Conservation (phyloP, 2,113 vertebrate genomes). For the Budorcas taxicolor region DNA sequence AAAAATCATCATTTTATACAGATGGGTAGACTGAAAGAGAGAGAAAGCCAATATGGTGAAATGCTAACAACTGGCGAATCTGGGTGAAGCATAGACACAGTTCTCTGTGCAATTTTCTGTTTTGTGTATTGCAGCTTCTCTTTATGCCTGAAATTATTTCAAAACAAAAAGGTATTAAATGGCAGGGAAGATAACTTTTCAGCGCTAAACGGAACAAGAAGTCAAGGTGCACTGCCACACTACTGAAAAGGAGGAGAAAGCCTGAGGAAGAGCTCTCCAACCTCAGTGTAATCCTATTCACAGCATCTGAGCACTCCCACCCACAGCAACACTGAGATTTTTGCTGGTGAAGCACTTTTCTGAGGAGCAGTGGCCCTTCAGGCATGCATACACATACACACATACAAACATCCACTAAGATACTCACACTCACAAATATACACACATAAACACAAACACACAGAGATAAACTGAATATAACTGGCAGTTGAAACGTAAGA, state of each 20-base stretch:
- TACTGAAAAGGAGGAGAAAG: neutral
- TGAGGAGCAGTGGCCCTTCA: neutral
- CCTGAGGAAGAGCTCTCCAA: neutral
- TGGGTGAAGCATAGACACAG: neutral
- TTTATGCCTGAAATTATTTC: neutral
- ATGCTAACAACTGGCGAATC: neutral
- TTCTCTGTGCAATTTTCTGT: neutral
- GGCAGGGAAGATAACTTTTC: neutral
- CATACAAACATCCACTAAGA: neutral
- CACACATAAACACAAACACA: neutral
- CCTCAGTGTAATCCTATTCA: neutral
- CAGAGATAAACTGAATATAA: neutral
- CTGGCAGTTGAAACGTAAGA: neutral
- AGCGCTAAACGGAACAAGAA: neutral
- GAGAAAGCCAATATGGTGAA: neutral
- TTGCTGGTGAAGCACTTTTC: neutral
- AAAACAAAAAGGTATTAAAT: neutral
- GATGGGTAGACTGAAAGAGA: neutral
- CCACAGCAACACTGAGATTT: neutral
- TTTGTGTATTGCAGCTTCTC: neutral
- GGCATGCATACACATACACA: neutral
- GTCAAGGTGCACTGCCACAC: neutral
- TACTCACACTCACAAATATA: neutral
- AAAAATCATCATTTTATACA: neutral
- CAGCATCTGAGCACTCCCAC: neutral